Conservation (phyloP, 2,888 invertebrate species). For the Orgyia antiqua region DNA sequence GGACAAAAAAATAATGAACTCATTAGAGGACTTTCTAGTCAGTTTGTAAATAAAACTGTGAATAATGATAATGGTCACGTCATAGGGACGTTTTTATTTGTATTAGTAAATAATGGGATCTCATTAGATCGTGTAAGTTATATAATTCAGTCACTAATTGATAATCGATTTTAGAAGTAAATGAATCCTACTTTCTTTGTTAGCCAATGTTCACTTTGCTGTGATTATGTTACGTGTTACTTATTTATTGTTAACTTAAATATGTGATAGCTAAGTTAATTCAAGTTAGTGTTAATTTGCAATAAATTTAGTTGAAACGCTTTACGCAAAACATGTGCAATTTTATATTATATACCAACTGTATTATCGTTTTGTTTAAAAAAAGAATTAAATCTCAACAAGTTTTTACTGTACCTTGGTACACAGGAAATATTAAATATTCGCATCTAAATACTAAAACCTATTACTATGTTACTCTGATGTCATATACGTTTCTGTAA, state of each 20-base stretch:
- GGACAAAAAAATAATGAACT: constrained; percentile 48
- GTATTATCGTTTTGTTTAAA: constrained; percentile 35
- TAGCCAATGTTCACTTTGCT: constrained; percentile 76
- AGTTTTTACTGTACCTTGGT: constrained; percentile 37
- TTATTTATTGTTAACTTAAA: constrained; percentile 70
- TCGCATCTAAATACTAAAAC: constrained; percentile 71
- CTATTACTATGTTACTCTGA: constrained; percentile 74
- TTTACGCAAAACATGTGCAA: constrained; percentile 46
- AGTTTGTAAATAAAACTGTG: constrained; percentile 76
- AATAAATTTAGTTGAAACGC: constrained; percentile 49
- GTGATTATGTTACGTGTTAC: constrained; percentile 76
- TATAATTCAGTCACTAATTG: constrained; percentile 72
- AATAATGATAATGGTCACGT: constrained; percentile 70
- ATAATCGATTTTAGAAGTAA: constrained; percentile 71
- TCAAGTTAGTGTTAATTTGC: constrained; percentile 65
- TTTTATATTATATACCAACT: constrained; percentile 29
- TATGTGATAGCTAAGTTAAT: constrained; percentile 70
- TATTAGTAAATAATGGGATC: constrained; percentile 71
- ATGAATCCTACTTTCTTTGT: constrained; percentile 66
- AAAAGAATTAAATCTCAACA: constrained; percentile 31
- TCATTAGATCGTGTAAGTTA: constrained; percentile 75
- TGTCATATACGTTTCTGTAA: constrained; percentile 79
- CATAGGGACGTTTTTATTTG: constrained; percentile 67
- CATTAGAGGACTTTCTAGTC: constrained; percentile 72
- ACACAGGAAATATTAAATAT: constrained; percentile 56